A percentile compares a stretch with the other conserved stretches of the same genome.
These are phyloP conservation scores for Malacosoma neustria DNA, from an alignment of 2,888 invertebrate genomes.

Conservation along the genomic window DNA sequence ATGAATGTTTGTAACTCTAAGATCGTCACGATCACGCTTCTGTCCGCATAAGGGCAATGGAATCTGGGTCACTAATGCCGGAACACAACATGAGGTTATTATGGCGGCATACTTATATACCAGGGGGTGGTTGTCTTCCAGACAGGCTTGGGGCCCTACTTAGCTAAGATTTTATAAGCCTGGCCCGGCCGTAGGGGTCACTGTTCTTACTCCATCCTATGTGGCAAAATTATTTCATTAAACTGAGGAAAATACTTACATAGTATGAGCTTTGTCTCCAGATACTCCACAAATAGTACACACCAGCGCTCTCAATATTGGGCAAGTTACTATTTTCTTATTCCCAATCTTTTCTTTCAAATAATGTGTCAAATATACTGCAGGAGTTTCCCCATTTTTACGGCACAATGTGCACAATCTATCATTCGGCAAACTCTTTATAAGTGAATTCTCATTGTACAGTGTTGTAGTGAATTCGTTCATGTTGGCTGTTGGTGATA, in stretches of 20 bases:
- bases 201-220: too few relatives aligned
- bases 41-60: too few relatives aligned
- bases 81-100: not conserved
- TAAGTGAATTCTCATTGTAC: too few relatives aligned
- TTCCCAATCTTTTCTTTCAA: constrained; percentile 43
- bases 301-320: constrained; percentile 49
- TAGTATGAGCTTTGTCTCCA: constrained; percentile 60
- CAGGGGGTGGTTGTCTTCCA: too few relatives aligned
- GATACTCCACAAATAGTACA: constrained; percentile 47
- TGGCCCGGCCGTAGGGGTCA: too few relatives aligned
- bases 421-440: constrained; percentile 10
- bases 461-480: constrained; percentile 10
- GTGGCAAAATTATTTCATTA: not conserved
- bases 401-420: constrained; percentile 57
- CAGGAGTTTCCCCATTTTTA: constrained; percentile 57
- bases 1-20: too few relatives aligned
- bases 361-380: constrained; percentile 47
- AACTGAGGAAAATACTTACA: constrained; percentile 39
- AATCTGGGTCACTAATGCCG: too few relatives aligned
- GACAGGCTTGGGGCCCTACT: too few relatives aligned
- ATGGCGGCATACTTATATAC: too few relatives aligned
- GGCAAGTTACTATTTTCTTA: constrained; percentile 46
- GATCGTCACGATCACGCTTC: too few relatives aligned
- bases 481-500: constrained; percentile 9
- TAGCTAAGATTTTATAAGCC: too few relatives aligned